Percentiles rank a stretch among this genome's conserved stretches.
These are phyloP conservation scores for Nycteola revayana DNA, from an alignment of 2,888 invertebrate species.

Conservation along the genomic window DNA sequence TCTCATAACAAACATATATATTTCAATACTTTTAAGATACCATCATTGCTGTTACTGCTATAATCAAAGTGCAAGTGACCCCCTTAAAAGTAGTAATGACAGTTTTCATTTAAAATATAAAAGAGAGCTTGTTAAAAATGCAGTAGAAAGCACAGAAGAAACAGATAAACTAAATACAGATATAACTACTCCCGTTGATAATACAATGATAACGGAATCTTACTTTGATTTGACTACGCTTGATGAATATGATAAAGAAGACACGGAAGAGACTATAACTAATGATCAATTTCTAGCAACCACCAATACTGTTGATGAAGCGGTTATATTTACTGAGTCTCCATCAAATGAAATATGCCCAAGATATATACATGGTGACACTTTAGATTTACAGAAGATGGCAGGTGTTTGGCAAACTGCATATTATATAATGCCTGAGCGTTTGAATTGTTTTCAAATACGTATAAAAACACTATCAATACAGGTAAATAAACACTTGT, in stretches of 20 bases:
- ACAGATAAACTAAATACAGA: too few species aligned
- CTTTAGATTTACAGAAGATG: conserved; percentile 32
- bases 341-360: conserved; percentile 25
- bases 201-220: too few species aligned
- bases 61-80: neutral
- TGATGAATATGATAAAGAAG: neutral
- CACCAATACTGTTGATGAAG: neutral
- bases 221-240: neutral
- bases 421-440: conserved; percentile 37
- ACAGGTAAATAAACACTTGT: conserved; percentile 40
- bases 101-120: neutral
- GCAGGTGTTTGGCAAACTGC: conserved; percentile 45
- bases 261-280: neutral
- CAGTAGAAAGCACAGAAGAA: too few species aligned
- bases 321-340: too few species aligned
- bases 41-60: conserved; percentile 11
- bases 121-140: neutral
- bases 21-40: conserved; percentile 6
- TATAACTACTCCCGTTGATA: too few species aligned
- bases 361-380: conserved; percentile 18
- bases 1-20: conserved; percentile 3
- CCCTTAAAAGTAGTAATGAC: neutral
- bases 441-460: conserved; percentile 46
- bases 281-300: neutral
- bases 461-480: conserved; percentile 30